These are phyloP conservation scores for Penaeus monodon DNA, from an alignment of 2,888 invertebrate species.

Conservation along the genomic window DNA sequence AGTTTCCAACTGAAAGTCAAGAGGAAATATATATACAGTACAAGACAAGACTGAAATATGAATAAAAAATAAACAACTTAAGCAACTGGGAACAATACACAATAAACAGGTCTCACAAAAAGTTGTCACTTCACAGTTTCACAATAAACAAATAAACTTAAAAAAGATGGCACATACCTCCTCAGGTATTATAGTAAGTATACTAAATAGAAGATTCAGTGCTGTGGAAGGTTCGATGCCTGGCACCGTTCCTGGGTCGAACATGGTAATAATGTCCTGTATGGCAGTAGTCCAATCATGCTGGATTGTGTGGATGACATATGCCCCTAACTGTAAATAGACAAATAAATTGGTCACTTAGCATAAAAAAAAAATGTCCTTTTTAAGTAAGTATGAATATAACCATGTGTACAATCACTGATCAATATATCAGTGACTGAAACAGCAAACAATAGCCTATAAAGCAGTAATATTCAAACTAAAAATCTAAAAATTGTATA, in stretches of 20 bases:
- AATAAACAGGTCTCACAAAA: no score
- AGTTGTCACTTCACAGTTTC: no score
- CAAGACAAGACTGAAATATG: no score
- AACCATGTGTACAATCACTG: neutral
- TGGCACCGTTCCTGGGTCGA: conserved; percentile 62
- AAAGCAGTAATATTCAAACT: no score
- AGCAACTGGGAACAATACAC: no score
- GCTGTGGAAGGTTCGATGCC: conserved; percentile 59
- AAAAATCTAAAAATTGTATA: neutral
- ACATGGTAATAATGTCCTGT: conserved; percentile 61
- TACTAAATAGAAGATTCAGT: conserved; percentile 56
- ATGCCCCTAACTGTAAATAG: conserved; percentile 54
- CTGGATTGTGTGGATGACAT: conserved; percentile 62
- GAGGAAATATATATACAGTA: no score
- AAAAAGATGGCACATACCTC: conserved; percentile 42
- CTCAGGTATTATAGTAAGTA: conserved; percentile 63
- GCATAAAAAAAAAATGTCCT: neutral
- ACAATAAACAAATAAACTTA: no score
- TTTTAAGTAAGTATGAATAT: neutral
- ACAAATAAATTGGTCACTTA: no score
- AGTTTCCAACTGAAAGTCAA: conserved; percentile 45
- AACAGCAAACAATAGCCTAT: neutral
- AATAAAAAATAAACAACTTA: no score
- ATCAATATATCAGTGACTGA: neutral
- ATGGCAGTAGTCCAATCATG: conserved; percentile 62